Base-by-base conservation (phyloP, 2,888 invertebrate species). In the Epsilonema sp. region DNA sequence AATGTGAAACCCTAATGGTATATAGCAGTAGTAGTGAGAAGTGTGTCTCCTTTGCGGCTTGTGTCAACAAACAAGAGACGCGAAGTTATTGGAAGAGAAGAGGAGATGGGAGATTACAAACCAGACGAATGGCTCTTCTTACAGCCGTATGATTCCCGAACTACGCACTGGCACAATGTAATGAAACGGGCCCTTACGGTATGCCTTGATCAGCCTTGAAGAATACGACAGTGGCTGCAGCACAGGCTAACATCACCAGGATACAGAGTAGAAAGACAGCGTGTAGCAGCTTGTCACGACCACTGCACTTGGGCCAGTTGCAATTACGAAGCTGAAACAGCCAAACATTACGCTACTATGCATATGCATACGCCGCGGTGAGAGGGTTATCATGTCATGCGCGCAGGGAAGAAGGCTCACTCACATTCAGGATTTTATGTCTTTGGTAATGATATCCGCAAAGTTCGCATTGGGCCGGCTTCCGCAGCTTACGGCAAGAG, bases 381-480 rank as follows among this genome's bases (percentile, higher is more conserved):
- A 20, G 39, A 39, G 11, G 5, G 11, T 5, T 20, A 8, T 39
- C 8, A 19, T 20, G 11, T 22, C 11, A 13, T 5, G 24, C 16
- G 21, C n/a, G 3, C 11, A 37, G 37, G 11, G 16, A n/a, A 8
- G 5, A 48, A 23, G 21, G 3, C 1, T 5, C 8, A 22, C 40
- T 24, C 26, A 72, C 72, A 63, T 69, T 70, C 54, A 73, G 70
- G 53, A 67, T 64, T 53, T 71, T 70, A 56, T 70, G 70, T 56
- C 72, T 63, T 45, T 67, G 63, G 57, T 70, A 73, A 53, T 67
- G 66, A 56, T 68, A 73, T 46, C 70, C 67, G 55, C 73, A 73
- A n/a, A 73, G 63, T 58, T 73, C 73, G 64, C 73, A 73, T 41
- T 63, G 61, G 3, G 72, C 68, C 4, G 69, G 67, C 47, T 67